Evolutionary conservation across 2,113 vertebrate species (phyloP), one percentile per base, ranked within the genome.

Genomic region (Struthidea cinerea): DNA sequence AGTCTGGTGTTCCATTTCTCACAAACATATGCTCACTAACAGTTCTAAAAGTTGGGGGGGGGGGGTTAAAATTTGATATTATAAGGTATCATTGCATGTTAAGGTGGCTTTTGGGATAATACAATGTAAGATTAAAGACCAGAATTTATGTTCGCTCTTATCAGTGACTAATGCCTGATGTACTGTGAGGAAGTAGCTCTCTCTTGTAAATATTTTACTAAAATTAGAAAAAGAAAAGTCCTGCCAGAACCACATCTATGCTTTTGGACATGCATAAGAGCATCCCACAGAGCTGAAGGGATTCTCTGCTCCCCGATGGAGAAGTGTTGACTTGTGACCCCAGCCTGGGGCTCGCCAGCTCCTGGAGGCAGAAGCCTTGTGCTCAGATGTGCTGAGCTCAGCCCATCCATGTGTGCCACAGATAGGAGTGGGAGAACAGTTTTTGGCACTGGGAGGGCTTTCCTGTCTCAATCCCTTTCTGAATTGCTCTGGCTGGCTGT

Each of bases 351-450:
- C 44, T 90, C 0, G 0, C 69, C 49, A 50, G 50, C 39, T 93
- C 82, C 82, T 50, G 53, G 50, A 70, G 82, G 33, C 42, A 77
- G 42, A 60, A 85, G 11, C 69, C 64, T 95, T 78, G 73, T 37
- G 60, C 56, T 96, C 86, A 81, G 64, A 90, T 87, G 80, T 93
- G 79, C 59, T 89, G 86, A 89, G 49, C 73, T 78, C 65, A 39
- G 30, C 39, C 69, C 47, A 9, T 52, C 87, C 84, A 79, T 73
- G 22, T 93, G 89, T 87, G 80, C 44, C 77, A 73, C 90, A 96
- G 87, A 56, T 10, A 82, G 0, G 8, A 86, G 61, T 16, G 10
- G 1, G 3, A 76, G 64, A 77, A 33, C 13, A 23, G 21, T 0
- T 95, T 93, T 81, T 84, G 91, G 55, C 87, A 50, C 24, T 7